Evolutionary conservation across 1,140 invertebrate species (phyloP).

Genomic region (Orius insidiosus): DNA sequence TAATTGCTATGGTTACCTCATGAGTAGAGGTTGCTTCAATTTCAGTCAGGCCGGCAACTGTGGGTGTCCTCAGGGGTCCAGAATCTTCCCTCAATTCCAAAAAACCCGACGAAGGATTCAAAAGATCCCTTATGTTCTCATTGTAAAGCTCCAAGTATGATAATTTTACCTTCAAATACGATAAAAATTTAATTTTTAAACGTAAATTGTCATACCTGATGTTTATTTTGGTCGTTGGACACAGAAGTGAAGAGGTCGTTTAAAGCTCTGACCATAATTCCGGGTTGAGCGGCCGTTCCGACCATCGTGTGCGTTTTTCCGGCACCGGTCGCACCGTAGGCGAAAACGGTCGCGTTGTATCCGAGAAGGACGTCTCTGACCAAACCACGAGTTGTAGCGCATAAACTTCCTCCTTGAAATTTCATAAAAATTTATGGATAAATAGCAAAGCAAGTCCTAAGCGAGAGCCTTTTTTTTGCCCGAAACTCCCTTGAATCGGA

Average conservation of each 20-base stretch:
- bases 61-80: slow-evolving; percentile 52
- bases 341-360: slow-evolving; percentile 91
- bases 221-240: slow-evolving; percentile 34
- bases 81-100: slow-evolving; percentile 77
- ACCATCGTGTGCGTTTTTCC: slow-evolving; percentile 88
- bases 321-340: slow-evolving; percentile 86
- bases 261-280: slow-evolving; percentile 74
- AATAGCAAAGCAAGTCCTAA: too few species aligned
- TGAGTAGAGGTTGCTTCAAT: slow-evolving; percentile 52
- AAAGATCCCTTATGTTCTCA: slow-evolving; percentile 83
- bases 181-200: neutral
- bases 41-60: slow-evolving; percentile 77
- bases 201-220: slow-evolving; percentile 33
- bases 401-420: slow-evolving; percentile 77
- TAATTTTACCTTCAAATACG: slow-evolving; percentile 59
- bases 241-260: slow-evolving; percentile 64
- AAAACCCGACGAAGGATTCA: slow-evolving; percentile 66
- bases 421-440: too few species aligned
- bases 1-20: too few species aligned
- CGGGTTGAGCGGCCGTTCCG: slow-evolving; percentile 46
- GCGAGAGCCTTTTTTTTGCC: too few species aligned
- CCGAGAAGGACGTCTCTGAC: slow-evolving; percentile 78
- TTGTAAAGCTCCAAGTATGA: slow-evolving; percentile 96
- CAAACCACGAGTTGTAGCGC: slow-evolving; percentile 60
- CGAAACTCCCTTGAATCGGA: too few species aligned